Evolutionary conservation across 2,113 vertebrate genomes (phyloP), one percentile per base, ranked within the genome.

Genomic region (Alligator mississippiensis): DNA sequence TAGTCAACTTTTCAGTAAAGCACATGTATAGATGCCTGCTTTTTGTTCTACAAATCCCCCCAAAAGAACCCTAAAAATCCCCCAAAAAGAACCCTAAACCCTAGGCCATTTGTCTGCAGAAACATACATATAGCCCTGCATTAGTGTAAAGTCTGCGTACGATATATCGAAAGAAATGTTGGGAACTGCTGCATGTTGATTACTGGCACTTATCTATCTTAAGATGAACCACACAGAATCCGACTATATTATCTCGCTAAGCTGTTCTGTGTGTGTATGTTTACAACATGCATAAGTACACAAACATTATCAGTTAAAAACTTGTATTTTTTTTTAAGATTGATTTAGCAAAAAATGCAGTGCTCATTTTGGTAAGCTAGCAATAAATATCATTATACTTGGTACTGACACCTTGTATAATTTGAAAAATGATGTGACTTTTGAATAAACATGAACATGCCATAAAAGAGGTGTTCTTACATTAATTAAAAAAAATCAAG

Each of bases 391-490:
- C 81, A 5, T 93, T 95, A 89, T 87, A 58, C 87, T 94, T 82
- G 63, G 87, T 38, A 95, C 94, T 95, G 96, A 96, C 97, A 97
- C 95, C 94, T 94, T 97, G 90, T 97, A 86, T 97, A 97, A 95
- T 74, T 93, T 97, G 95, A 98, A 97, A 97, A 97, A 97, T 97
- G 91, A 96, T 96, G 95, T 96, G 95, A 96, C 91, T 96, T 96
- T 96, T 95, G 77, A 63, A 77, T 95, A 97, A 97, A 98, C 91
- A 96, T 1, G 86, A 96, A 57, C 84, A 85, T 96, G 95, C 91
- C 96, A 95, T 96, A 95, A 97, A 96, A 88, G 30, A 80, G 79
- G 95, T 96, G 93, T 96, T 97, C 94, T 93, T 87, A 95, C 94
- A 97, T 97, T 96, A 96, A 96, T 97, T 97, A 84, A 97, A 97